A percentile compares a stretch with the other conserved stretches of the same genome.
These are phyloP conservation scores for Cynaeus angustus DNA, from an alignment of 2,888 invertebrate genomes.

Conservation along the genomic window DNA sequence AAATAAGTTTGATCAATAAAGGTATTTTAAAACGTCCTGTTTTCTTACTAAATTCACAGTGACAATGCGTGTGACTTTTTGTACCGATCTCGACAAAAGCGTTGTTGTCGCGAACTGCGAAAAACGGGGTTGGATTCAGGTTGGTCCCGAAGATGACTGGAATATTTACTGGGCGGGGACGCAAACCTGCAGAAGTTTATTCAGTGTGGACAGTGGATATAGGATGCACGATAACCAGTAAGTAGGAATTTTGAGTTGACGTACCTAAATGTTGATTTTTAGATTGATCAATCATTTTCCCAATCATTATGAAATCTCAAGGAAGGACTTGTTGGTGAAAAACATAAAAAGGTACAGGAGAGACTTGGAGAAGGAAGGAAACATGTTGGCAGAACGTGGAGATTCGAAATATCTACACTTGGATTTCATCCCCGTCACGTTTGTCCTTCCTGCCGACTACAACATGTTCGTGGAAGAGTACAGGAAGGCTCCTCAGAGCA, in stretches of 20 bases:
- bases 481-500: slow-evolving; percentile 92
- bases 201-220: slow-evolving; percentile 94
- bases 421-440: slow-evolving; percentile 95
- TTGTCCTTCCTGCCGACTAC: slow-evolving; percentile 95
- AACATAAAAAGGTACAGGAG: slow-evolving; percentile 96
- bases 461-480: slow-evolving; percentile 98
- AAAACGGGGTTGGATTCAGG: slow-evolving; percentile 91
- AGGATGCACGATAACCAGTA: slow-evolving; percentile 94
- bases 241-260: slow-evolving; percentile 63
- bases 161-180: slow-evolving; percentile 97
- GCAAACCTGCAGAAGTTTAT: slow-evolving; percentile 91
- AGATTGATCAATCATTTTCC: slow-evolving; percentile 97
- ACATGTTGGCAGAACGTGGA: slow-evolving; percentile 88
- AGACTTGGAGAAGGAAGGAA: slow-evolving; percentile 93
- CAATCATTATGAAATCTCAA: slow-evolving; percentile 94
- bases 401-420: slow-evolving; percentile 85
- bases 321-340: slow-evolving; percentile 96
- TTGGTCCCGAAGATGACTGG: slow-evolving; percentile 94
- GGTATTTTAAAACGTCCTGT: not conserved
- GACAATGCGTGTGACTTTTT: slow-evolving; percentile 76
- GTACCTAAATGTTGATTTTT: slow-evolving; percentile 49
- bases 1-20: slow-evolving; percentile 45
- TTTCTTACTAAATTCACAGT: slow-evolving; percentile 44
- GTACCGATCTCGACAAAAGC: slow-evolving; percentile 95
- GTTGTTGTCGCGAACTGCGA: slow-evolving; percentile 94